Base-by-base conservation (phyloP, 2,888 invertebrate genomes). In the Polydrusus pterygomalis region DNA sequence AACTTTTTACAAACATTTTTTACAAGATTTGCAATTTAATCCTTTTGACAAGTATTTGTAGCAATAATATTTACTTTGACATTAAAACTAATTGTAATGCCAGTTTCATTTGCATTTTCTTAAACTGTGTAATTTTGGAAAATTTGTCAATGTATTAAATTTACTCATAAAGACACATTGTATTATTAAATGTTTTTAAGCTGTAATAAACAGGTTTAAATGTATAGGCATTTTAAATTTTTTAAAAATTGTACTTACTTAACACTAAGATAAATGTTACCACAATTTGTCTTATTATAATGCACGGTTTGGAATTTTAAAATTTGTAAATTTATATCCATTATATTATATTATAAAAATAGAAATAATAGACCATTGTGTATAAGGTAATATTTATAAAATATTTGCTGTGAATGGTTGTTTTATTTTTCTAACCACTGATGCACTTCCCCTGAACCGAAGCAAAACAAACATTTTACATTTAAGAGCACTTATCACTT, bases 231-330 rank as follows among this genome's bases (percentile, higher is more conserved):
- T 60, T 60, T 40, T 60, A 60, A 60, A 60, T 60, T 60, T 40
- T n/a, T 58, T 15, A 30, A 58, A 15, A 58, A 38, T 58, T 58
- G 17, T n/a, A n/a, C n/a, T n/a, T n/a, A n/a, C n/a, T n/a, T 60
- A 60, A 40, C 17, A 60, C 3, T 60, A 60, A 60, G 58, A 38
- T 60, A 38, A 60, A 60, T 60, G 58, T 60, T 40, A 60, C 58
- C 58, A 60, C 58, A 60, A 60, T 51, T n/a, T 67, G 65, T 56
- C 60, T 74, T 64, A 69, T 47, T 60, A 77, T 79, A 80, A 85
- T 86, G 87, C 87, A 87, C 87, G 86, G 84, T 85, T 87, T 86
- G 87, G 86, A 87, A 87, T 87, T 87, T 87, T 84, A 79, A 86
- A 84, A 81, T 87, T 87, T 87, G 86, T 87, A 87, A 86, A 85